Conservation (phyloP, 2,888 invertebrate species). For the Pilophorus perplexus region DNA sequence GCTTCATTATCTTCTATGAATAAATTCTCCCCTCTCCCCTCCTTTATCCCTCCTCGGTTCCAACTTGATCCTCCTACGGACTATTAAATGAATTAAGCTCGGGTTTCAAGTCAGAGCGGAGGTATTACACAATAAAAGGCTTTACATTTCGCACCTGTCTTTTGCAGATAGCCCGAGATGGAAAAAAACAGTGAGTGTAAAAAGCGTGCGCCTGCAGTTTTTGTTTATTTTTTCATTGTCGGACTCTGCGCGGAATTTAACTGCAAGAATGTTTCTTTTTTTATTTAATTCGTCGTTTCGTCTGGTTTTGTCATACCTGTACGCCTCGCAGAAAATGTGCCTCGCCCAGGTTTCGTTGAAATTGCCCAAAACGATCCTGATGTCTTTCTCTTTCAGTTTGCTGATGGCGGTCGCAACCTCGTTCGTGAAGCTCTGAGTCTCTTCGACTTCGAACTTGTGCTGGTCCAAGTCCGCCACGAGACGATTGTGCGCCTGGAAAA, state of each 20-base stretch:
- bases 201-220: too few relatives aligned
- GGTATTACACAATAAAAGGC: too few relatives aligned
- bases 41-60: neutral
- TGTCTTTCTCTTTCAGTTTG: slow-evolving; percentile 85
- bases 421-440: slow-evolving; percentile 87
- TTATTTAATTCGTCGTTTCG: neutral
- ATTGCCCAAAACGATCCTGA: slow-evolving; percentile 91
- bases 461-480: slow-evolving; percentile 82
- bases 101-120: too few relatives aligned
- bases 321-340: slow-evolving; percentile 83
- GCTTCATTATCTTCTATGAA: slow-evolving; percentile 16
- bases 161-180: too few relatives aligned
- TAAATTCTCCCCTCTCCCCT: neutral
- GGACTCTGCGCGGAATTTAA: neutral
- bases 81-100: slow-evolving; percentile 11
- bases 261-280: too few relatives aligned
- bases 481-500: slow-evolving; percentile 75
- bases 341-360: slow-evolving; percentile 94
- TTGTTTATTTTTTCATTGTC: too few relatives aligned
- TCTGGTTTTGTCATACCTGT: slow-evolving; percentile 57
- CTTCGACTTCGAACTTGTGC: slow-evolving; percentile 76
- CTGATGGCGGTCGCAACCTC: slow-evolving; percentile 77
- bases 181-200: too few relatives aligned
- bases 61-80: neutral
- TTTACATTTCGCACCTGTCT: too few relatives aligned